These are phyloP conservation scores for Lindbergichthys nudifrons DNA, from an alignment of 2,797 vertebrate genomes.

Conservation along the genomic window DNA sequence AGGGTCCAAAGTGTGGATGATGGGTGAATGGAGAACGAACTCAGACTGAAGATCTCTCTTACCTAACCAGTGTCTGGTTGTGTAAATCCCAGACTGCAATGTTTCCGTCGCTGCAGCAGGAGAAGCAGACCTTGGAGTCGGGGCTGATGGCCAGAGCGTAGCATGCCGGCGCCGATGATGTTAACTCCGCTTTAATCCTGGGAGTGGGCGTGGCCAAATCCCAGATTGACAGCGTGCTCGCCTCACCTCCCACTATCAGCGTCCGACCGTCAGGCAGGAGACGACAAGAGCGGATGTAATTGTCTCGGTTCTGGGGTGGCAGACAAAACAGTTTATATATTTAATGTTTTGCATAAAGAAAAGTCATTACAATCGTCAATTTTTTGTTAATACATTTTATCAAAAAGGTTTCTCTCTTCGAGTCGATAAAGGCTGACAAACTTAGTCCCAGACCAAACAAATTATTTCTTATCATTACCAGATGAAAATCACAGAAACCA, in stretches of 20 bases:
- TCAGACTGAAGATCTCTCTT: constrained; percentile 47
- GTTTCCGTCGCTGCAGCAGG: constrained; percentile 96
- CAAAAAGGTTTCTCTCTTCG: no score
- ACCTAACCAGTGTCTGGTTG: constrained; percentile 97
- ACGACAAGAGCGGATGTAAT: constrained; percentile 98
- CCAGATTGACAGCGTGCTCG: constrained; percentile 97
- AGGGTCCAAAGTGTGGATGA: not conserved
- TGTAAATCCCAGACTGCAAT: constrained; percentile 98
- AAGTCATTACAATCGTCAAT: no score
- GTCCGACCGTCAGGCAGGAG: constrained; percentile 95
- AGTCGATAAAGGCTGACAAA: no score
- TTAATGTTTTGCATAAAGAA: not conserved
- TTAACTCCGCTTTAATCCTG: constrained; percentile 96
- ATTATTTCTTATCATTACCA: no score
- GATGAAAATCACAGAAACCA: no score
- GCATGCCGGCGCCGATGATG: constrained; percentile 94
- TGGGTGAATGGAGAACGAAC: constrained; percentile 1
- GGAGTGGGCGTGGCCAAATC: constrained; percentile 96
- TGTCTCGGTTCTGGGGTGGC: constrained; percentile 91
- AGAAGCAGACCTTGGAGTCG: constrained; percentile 98
- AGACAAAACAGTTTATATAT: not conserved
- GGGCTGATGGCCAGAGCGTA: constrained; percentile 97
- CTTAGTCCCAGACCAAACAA: no score
- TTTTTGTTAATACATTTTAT: no score
- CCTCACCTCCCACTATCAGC: constrained; percentile 95